Evolutionary conservation across 2,888 invertebrate genomes (phyloP), one percentile per base, ranked within the genome.

Genomic region (Netelia inedita): DNA sequence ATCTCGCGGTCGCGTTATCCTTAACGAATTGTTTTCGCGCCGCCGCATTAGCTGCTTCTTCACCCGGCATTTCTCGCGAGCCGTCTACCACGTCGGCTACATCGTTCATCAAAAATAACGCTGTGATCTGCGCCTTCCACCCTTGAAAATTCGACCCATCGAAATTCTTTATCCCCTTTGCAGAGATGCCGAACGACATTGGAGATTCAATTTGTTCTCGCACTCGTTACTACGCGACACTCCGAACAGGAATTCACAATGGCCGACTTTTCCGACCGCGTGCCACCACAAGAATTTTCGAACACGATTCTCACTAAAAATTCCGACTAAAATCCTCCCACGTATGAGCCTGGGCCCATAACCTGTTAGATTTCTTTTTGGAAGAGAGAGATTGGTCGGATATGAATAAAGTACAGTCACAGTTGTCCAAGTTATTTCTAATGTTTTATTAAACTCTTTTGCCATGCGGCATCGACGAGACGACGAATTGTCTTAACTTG

Each of bases 21-120:
- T 71, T 80, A 5, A 72, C 61, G 61, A 11, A 61, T 61, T 23
- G 55, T 83, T 59, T 79, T 79, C 23, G 61, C 65, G 28, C 75
- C 65, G 63, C 75, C 63, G 21, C 46, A 1, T 65, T 14, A 23
- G 35, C 28, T 8, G 11, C 8, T 8, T 0, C 35, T 5, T 35
- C 23, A 10, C 0, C 61, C 66, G 61, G 35, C 61, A 61, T 41
- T 1, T 8, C 14, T 41, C 9, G 1, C 16, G 63, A 3, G 1
- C 63, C 6, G 35, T 41, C 9, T 0, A 63, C 63, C 3, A 63
- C 41, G 1, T 61, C 61, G 3, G 2, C 1, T 2, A 63, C 41
- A 1, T 63, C 41, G 8, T 63, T 23, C 41, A 41, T 41, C 6
- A 35, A 3, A 41, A 63, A 41, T 41, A 63, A 63, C 0, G 41